Evolutionary conservation across 2,113 vertebrate genomes (phyloP), one percentile per base, ranked within the genome.

Genomic region (Phylloscopus trochilus): DNA sequence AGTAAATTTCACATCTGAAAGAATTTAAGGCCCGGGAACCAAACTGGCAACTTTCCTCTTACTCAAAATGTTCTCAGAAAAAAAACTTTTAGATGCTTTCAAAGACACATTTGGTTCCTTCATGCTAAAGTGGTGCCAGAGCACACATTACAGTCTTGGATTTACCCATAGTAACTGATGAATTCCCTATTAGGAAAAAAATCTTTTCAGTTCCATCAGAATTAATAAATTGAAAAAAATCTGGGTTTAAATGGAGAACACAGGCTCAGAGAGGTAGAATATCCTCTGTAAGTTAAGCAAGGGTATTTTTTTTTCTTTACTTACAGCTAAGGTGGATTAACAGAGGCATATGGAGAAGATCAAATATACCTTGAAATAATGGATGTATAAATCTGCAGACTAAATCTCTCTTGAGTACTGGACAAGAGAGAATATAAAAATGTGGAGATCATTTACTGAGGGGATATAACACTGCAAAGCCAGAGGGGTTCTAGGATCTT

Each of bases 361-460:
- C 95, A 97, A 96, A 96, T 93, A 93, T 75, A 93, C 88, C 93
- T 95, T 93, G 88, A 97, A 97, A 96, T 96, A 96, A 96, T 92
- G 77, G 88, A 81, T 96, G 83, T 87, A 79, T 96, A 95, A 97
- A 92, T 96, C 90, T 92, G 93, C 80, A 93, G 90, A 96, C 92
- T 96, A 95, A 96, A 95, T 95, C 94, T 96, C 94, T 96, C 93
- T 83, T 92, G 93, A 96, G 80, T 90, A 70, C 83, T 43, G 89
- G 82, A 52, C 7, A 0, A 92, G 84, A 69, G 75, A 87, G 82
- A 89, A 92, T 84, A 77, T 70, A 87, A 94, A 96, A 94, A 95
- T 18, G 68, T 87, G 90, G 85, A 93, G 92, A 95, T 89, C 56
- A 76, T 92, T 78, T 93, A 76, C 86, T 58, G 90, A 92, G 58